phyloP scores from a whole-genome alignment of 2,797 vertebrate genomes.

The Taeniopygia guttata region DNA sequence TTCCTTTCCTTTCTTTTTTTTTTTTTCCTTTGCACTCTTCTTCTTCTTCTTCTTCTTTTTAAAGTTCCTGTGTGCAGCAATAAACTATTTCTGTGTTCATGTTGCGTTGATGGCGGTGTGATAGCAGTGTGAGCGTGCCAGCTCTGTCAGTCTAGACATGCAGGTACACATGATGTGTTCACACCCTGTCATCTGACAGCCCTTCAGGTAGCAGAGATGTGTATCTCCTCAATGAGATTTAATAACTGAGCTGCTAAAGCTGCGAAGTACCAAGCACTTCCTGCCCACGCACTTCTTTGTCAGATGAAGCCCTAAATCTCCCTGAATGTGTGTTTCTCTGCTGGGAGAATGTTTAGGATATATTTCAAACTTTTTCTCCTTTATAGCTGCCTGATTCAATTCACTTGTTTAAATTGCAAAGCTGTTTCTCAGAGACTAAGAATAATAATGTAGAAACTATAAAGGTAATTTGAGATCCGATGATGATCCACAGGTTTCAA shows the following conservation, averaged over 20 bases:
- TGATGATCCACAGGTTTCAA: background rate
- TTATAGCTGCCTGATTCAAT: background rate
- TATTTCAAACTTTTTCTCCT: background rate
- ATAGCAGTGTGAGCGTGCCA: background rate
- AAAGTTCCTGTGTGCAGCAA: background rate
- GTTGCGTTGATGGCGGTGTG: background rate
- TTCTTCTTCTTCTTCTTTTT: background rate
- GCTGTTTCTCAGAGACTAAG: background rate
- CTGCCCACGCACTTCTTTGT: background rate
- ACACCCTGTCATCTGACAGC: conserved; percentile 50
- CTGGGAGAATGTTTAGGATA: background rate
- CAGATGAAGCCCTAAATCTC: conserved; percentile 14
- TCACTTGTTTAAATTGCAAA: background rate
- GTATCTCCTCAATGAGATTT: conserved; percentile 6
- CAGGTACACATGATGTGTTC: conserved; percentile 19
- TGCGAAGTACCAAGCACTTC: conserved; percentile 1
- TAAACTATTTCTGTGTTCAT: background rate
- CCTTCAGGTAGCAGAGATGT: conserved; percentile 45
- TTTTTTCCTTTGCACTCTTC: background rate
- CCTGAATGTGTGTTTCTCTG: background rate
- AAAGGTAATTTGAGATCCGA: background rate
- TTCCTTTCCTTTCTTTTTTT: background rate
- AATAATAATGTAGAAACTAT: background rate
- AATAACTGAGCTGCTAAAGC: conserved; percentile 14
- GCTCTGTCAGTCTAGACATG: conserved; percentile 34